Conservation (phyloP, 2,113 vertebrate genomes). For the Serranochromis macrocephalus region DNA sequence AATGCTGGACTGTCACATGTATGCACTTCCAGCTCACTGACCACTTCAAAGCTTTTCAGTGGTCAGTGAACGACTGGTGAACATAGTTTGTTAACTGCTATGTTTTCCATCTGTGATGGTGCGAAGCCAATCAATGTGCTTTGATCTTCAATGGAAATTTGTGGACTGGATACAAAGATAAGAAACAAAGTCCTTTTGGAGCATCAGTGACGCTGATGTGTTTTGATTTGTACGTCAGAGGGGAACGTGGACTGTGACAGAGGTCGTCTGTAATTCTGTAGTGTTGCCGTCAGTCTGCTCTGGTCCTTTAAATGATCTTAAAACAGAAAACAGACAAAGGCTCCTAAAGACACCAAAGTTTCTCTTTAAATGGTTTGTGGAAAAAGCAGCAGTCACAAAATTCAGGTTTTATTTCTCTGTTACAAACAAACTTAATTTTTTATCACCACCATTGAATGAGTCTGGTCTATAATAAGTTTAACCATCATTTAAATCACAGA, state of each 20-base stretch:
- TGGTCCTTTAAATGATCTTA: background rate
- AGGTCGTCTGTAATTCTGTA: constrained; percentile 25
- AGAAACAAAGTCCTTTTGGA: background rate
- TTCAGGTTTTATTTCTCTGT: background rate
- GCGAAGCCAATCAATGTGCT: background rate
- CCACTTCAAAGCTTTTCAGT: background rate
- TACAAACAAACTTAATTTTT: background rate
- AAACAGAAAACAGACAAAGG: background rate
- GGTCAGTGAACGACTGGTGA: background rate
- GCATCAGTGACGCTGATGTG: background rate
- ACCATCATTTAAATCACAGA: background rate
- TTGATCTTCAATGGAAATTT: background rate
- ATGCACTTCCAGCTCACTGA: background rate
- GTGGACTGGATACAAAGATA: background rate
- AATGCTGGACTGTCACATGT: background rate
- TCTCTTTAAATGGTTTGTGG: background rate
- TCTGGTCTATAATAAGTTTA: background rate
- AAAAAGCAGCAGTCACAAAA: background rate
- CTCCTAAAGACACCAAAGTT: background rate
- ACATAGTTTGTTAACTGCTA: background rate
- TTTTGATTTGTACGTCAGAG: constrained; percentile 10
- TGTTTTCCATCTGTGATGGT: background rate
- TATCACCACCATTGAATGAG: background rate
- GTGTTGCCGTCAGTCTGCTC: constrained; percentile 16
- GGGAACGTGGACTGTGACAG: background rate